These are phyloP conservation scores for Protosalanx chinensis DNA, from an alignment of 2,797 vertebrate genomes.

Conservation along the genomic window DNA sequence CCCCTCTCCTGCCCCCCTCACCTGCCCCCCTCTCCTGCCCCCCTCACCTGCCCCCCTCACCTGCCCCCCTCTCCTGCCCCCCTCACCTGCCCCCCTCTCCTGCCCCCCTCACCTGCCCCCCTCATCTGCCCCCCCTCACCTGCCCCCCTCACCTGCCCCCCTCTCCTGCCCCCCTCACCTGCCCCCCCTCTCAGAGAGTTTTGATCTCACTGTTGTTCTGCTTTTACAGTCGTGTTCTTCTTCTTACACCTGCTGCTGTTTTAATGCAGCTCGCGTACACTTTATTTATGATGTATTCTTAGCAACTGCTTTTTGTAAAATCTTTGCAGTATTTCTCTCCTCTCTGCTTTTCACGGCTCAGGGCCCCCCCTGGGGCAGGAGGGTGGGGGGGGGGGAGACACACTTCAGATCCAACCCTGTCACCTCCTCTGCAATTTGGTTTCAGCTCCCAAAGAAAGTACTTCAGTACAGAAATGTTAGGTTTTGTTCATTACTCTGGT, in stretches of 20 bases:
- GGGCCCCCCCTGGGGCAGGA: slow-evolving; percentile 27
- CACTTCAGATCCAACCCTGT: slow-evolving; percentile 20
- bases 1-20: too few species aligned
- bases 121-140: too few species aligned
- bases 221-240: slow-evolving; percentile 17
- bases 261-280: slow-evolving; percentile 26
- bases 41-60: too few species aligned
- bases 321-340: slow-evolving; percentile 36
- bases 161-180: too few species aligned
- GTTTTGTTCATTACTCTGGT: slow-evolving; percentile 60
- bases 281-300: slow-evolving; percentile 5
- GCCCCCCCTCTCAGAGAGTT: slow-evolving; percentile 24
- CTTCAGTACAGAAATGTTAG: not conserved
- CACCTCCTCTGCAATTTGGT: slow-evolving; percentile 35
- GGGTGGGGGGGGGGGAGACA: slow-evolving; percentile 4
- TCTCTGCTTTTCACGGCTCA: slow-evolving; percentile 34
- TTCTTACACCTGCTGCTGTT: slow-evolving; percentile 24
- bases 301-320: slow-evolving; percentile 9
- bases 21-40: too few species aligned
- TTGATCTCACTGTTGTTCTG: slow-evolving; percentile 30
- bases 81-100: not conserved
- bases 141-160: too few species aligned
- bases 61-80: too few species aligned
- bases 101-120: too few species aligned
- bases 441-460: not conserved